Base-by-base conservation (phyloP, 2,888 invertebrate genomes). In the Diadegma fenestrale region DNA sequence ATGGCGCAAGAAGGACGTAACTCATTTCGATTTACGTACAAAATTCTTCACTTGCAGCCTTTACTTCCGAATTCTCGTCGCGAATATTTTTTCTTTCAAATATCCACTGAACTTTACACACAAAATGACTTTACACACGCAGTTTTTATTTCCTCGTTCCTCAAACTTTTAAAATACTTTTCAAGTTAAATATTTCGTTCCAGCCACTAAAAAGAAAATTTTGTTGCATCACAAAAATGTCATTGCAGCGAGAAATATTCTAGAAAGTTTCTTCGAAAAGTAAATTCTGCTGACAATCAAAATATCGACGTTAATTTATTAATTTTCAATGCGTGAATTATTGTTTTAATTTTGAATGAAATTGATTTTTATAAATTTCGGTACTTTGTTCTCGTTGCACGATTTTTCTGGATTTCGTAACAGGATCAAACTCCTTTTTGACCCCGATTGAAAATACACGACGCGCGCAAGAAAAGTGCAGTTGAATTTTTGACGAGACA, bases 1-100 rank as follows among this genome's bases (percentile, higher is more conserved):
- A 51, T n/a, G n/a, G n/a, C n/a, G 2, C 51, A 33, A 71, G 45
- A 51, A 51, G 51, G 37, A 51, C 71, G 19, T 33, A 51, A 37
- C 26, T 71, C 51, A 12, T 19, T n/a, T 37, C 19, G 37, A 71
- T 51, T 26, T 68, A 66, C 41, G 19, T 41, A 12, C 19, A 2
- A 66, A 41, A 41, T 41, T 66, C 19, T 41, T 37, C 10, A 41
- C 12, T 2, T n/a, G 1, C 12, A 41, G 41, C n/a, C 66, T 37
- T 37, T 41, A 12, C 33, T 30, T 63, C 6, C n/a, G n/a, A 37
- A 37, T 8, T 33, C 33, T 19, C 41, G 0, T 14, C 37, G 8
- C 14, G 22, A 41, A 41, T 63, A 33, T 63, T 33, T 54, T 37
- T 37, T 37, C 10, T 37, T 14, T 58, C 14, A 58, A 26, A 26